Conservation (phyloP, 2,888 invertebrate species). For the Chrysopilus asiliformis region DNA sequence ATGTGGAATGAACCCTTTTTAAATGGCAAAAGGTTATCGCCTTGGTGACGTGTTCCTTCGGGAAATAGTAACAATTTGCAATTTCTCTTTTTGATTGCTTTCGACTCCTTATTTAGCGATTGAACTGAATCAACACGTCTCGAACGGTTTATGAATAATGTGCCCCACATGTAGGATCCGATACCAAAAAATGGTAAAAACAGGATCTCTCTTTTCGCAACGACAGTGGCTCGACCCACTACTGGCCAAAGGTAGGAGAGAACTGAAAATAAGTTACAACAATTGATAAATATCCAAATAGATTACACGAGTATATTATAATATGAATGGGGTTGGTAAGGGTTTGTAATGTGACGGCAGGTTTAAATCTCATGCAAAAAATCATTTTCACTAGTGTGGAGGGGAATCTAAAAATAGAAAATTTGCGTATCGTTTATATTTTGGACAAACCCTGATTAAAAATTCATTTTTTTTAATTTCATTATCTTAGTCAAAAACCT, state of each 20-base stretch:
- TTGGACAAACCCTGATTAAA: no score
- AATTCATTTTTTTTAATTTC: no score
- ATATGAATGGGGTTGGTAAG: no score
- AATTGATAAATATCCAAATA: no score
- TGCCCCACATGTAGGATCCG: constrained; percentile 77
- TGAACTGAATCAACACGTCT: constrained; percentile 56
- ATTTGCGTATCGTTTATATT: no score
- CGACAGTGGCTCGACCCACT: constrained; percentile 64
- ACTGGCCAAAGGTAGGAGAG: constrained; percentile 71
- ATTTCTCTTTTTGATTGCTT: constrained; percentile 50
- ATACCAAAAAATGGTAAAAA: constrained; percentile 75
- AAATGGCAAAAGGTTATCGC: constrained; percentile 68
- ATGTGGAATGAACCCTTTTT: constrained; percentile 95
- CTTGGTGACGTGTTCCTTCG: constrained; percentile 79
- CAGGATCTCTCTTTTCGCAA: constrained; percentile 71
- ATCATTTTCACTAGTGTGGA: no score
- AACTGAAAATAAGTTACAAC: constrained; percentile 40
- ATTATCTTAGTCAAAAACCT: no score
- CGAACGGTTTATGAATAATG: constrained; percentile 72
- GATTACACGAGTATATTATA: no score
- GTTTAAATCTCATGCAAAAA: no score
- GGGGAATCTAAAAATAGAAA: no score
- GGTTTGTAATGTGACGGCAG: no score
- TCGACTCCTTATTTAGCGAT: constrained; percentile 57
- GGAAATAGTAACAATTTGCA: constrained; percentile 78